Conservation (phyloP, 2,113 vertebrate species). For the Pollimyrus isidori region DNA sequence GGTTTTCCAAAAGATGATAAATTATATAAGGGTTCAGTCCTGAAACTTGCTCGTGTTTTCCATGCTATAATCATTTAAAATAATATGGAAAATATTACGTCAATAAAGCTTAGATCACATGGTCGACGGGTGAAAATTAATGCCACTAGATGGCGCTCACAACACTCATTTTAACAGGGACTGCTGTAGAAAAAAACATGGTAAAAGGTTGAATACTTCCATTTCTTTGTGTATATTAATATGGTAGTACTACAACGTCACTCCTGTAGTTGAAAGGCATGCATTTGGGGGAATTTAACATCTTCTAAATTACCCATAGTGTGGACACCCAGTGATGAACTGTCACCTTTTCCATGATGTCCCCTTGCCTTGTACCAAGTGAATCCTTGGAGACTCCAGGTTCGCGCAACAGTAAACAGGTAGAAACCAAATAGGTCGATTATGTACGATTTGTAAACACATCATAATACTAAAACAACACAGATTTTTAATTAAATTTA, state of each 20-base stretch:
- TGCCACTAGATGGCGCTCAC: neutral
- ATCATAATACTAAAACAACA: neutral
- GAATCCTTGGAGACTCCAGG: neutral
- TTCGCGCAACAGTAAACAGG: neutral
- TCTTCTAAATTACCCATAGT: neutral
- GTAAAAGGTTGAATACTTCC: neutral
- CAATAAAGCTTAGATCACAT: slow-evolving; percentile 1
- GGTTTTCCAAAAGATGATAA: neutral
- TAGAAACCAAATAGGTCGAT: neutral
- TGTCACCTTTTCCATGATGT: neutral
- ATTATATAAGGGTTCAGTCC: neutral
- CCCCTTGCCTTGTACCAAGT: neutral
- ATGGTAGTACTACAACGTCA: neutral
- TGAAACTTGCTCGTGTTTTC: neutral
- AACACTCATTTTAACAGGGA: neutral
- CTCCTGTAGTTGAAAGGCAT: neutral
- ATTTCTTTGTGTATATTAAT: neutral
- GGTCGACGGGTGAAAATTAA: neutral
- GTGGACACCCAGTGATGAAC: neutral
- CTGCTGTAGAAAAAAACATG: neutral
- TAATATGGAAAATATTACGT: neutral
- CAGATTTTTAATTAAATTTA: neutral
- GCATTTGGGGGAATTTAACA: neutral
- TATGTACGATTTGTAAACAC: neutral
- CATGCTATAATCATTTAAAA: neutral